These are phyloP conservation scores for Thamnaconus septentrionalis DNA, from an alignment of 2,113 vertebrate genomes.

Conservation along the genomic window DNA sequence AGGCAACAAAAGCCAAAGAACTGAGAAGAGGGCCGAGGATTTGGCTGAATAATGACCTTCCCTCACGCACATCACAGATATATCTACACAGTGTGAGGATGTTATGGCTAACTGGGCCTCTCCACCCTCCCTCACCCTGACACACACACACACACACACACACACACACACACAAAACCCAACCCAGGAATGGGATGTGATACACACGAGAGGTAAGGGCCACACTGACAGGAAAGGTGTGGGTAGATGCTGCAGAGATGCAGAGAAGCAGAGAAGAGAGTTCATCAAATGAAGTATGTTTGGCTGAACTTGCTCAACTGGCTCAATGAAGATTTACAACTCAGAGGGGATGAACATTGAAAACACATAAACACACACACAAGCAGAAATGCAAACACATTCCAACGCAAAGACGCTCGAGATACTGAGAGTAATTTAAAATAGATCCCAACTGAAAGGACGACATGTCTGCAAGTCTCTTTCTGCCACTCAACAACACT, in stretches of 20 bases:
- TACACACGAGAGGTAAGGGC: conserved; percentile 25
- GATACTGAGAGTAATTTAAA: not conserved
- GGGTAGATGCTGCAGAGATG: not conserved
- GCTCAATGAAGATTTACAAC: conserved; percentile 54
- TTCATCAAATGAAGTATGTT: conserved; percentile 47
- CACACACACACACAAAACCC: not conserved
- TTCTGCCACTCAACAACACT: too few relatives aligned
- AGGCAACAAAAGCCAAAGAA: not conserved
- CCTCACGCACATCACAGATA: too few relatives aligned
- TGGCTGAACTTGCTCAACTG: conserved; percentile 64
- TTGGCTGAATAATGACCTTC: not conserved
- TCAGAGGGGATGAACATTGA: conserved; percentile 8
- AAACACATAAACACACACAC: not conserved
- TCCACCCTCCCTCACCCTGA: too few relatives aligned
- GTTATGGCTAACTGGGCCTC: too few relatives aligned
- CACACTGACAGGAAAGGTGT: not conserved
- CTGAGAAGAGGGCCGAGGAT: too few relatives aligned
- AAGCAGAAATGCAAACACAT: conserved; percentile 23
- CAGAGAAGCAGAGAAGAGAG: conserved; percentile 7
- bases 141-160: not conserved
- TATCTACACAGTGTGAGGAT: too few relatives aligned
- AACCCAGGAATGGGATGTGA: conserved; percentile 35
- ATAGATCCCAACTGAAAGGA: not conserved
- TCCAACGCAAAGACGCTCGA: conserved; percentile 12
- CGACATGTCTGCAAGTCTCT: too few relatives aligned